A percentile compares a stretch with the other conserved stretches of the same genome.
Evolutionary conservation across 2,113 vertebrate species (phyloP).

Genomic region (Urocitellus parryii): DNA sequence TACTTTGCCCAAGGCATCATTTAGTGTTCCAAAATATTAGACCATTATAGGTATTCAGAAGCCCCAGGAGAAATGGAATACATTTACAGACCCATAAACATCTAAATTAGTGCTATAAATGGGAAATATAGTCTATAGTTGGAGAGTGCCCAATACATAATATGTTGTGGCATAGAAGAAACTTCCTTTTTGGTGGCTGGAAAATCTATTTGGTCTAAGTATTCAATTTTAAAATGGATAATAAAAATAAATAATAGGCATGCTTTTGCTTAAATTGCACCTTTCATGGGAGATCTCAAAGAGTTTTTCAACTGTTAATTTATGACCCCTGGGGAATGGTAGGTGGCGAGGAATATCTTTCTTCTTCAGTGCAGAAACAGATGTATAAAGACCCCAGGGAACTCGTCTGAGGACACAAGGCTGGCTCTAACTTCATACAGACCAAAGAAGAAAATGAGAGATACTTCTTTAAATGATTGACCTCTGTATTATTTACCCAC

Average conservation of each 20-base stretch:
- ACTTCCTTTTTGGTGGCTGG: slow-evolving; percentile 85
- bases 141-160: slow-evolving; percentile 79
- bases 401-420: background rate
- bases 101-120: slow-evolving; percentile 81
- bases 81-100: slow-evolving; percentile 83
- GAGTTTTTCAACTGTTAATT: slow-evolving; percentile 78
- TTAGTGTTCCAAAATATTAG: slow-evolving; percentile 74
- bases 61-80: slow-evolving; percentile 80
- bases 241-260: slow-evolving; percentile 85
- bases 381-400: background rate
- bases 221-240: slow-evolving; percentile 85
- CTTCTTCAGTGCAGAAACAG: slow-evolving; percentile 60
- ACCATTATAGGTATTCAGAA: slow-evolving; percentile 80
- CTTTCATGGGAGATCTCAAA: slow-evolving; percentile 80
- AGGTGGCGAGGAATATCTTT: slow-evolving; percentile 75
- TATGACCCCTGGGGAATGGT: slow-evolving; percentile 72
- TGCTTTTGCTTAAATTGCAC: slow-evolving; percentile 81
- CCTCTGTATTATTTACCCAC: background rate
- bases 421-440: background rate
- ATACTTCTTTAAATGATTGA: background rate
- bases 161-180: slow-evolving; percentile 81
- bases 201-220: slow-evolving; percentile 85
- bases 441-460: background rate
- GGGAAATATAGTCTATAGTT: slow-evolving; percentile 80
- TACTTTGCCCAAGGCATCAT: slow-evolving; percentile 54